Evolutionary conservation across 2,888 invertebrate species (phyloP).

Genomic region (Strigamia maritima): DNA sequence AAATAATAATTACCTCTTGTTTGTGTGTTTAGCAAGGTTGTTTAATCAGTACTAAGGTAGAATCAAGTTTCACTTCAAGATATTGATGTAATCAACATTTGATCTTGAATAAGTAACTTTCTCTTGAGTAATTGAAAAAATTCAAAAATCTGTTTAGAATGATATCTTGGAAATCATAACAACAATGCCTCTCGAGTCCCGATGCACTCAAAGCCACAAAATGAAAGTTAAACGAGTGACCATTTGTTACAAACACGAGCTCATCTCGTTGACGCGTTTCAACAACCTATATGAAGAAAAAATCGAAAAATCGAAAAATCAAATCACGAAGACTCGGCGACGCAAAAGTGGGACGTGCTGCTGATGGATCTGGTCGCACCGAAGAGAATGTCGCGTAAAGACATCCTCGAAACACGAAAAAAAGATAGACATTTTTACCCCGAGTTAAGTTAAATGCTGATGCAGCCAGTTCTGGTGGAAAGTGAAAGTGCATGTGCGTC

Average conservation of each 20-base stretch:
- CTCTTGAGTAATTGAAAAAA: too few species aligned
- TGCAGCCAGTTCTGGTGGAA: constrained; percentile 31
- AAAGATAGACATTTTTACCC: neutral
- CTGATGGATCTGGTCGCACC: constrained; percentile 46
- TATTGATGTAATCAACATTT: too few species aligned
- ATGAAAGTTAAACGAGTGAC: neutral
- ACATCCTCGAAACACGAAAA: constrained; percentile 46
- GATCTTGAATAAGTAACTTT: too few species aligned
- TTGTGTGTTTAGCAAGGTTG: too few species aligned
- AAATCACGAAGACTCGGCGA: neutral
- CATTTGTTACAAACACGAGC: neutral
- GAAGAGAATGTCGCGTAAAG: constrained; percentile 47
- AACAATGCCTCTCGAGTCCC: neutral
- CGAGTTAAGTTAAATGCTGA: neutral
- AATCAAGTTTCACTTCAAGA: too few species aligned
- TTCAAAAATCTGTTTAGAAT: too few species aligned
- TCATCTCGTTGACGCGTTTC: neutral
- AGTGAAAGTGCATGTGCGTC: too few species aligned
- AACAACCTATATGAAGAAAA: neutral
- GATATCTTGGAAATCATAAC: too few species aligned
- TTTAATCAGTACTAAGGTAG: too few species aligned
- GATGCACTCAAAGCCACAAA: neutral
- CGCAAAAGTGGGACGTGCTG: constrained; percentile 43
- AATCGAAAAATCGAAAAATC: neutral
- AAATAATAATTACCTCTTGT: too few species aligned